Evolutionary conservation across 2,113 vertebrate species (phyloP).

Genomic region (Cyrtonyx montezumae): DNA sequence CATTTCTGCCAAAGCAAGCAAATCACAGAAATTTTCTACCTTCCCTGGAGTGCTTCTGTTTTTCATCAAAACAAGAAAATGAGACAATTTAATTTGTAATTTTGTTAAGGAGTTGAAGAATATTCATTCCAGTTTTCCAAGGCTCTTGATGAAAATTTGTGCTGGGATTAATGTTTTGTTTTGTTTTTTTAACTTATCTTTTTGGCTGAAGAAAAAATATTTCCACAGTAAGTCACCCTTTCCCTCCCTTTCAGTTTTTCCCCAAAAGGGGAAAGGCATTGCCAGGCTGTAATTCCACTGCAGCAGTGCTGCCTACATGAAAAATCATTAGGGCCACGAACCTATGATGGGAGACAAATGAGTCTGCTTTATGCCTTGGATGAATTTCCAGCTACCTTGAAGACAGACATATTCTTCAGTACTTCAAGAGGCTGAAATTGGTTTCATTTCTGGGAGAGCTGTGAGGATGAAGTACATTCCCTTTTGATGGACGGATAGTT

Average conservation of each 20-base stretch:
- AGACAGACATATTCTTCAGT: not conserved
- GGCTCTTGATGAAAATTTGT: not conserved
- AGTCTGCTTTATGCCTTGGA: not conserved
- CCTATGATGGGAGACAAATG: not conserved
- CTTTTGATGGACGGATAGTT: slow-evolving; percentile 32
- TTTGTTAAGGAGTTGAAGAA: slow-evolving; percentile 17
- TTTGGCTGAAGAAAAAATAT: slow-evolving; percentile 57
- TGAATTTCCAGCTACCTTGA: slow-evolving; percentile 41
- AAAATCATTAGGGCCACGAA: not conserved
- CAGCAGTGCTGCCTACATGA: not conserved
- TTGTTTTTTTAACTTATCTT: slow-evolving; percentile 19
- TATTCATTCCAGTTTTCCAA: slow-evolving; percentile 32
- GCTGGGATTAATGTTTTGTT: not conserved
- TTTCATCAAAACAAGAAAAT: slow-evolving; percentile 60
- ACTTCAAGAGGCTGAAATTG: not conserved
- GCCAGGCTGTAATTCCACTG: not conserved
- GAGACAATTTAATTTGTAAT: slow-evolving; percentile 41
- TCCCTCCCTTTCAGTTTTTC: slow-evolving; percentile 7
- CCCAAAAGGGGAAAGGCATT: slow-evolving; percentile 10
- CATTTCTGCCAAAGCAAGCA: slow-evolving; percentile 28
- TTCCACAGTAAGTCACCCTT: slow-evolving; percentile 30
- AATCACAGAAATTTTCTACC: slow-evolving; percentile 6
- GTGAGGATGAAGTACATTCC: slow-evolving; percentile 14
- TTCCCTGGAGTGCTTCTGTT: slow-evolving; percentile 25
- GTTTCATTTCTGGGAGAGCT: slow-evolving; percentile 1